phyloP scores from a whole-genome alignment of 2,797 vertebrate genomes.

The Vultur gryphus region DNA sequence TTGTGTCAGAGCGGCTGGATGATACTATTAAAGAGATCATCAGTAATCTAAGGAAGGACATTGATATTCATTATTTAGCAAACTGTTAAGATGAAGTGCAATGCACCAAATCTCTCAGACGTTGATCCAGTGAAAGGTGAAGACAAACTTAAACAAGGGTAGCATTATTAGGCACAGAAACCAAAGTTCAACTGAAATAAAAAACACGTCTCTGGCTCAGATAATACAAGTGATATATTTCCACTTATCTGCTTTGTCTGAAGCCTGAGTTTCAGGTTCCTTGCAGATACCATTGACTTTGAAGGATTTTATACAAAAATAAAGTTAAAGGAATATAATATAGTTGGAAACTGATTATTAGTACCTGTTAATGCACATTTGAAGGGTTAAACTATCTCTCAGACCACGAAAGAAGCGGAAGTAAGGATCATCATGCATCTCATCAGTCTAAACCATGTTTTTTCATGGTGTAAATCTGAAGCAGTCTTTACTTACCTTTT shows the following conservation, averaged over 20 bases:
- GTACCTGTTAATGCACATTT: not conserved
- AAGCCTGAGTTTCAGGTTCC: not conserved
- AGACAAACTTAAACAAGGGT: not conserved
- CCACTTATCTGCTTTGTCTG: not conserved
- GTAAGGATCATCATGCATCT: not conserved
- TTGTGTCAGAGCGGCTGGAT: not conserved
- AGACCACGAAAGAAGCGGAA: not conserved
- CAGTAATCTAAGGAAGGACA: not conserved
- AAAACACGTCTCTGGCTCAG: not conserved
- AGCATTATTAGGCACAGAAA: not conserved
- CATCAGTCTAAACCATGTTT: not conserved
- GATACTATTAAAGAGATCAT: not conserved
- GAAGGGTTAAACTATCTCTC: not conserved
- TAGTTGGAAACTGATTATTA: not conserved
- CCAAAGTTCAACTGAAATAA: not conserved
- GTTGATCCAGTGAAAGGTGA: not conserved
- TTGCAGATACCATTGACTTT: not conserved
- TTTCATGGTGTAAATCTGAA: not conserved
- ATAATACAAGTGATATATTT: not conserved
- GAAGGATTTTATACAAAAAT: not conserved
- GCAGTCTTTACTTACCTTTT: slow-evolving; percentile 54
- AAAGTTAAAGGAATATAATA: not conserved
- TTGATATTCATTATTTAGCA: not conserved
- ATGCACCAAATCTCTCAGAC: not conserved
- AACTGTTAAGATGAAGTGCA: not conserved